Percentiles rank a stretch among this genome's conserved stretches.
These are phyloP conservation scores for Mus caroli DNA, from an alignment of 2,797 vertebrate species.

Conservation along the genomic window DNA sequence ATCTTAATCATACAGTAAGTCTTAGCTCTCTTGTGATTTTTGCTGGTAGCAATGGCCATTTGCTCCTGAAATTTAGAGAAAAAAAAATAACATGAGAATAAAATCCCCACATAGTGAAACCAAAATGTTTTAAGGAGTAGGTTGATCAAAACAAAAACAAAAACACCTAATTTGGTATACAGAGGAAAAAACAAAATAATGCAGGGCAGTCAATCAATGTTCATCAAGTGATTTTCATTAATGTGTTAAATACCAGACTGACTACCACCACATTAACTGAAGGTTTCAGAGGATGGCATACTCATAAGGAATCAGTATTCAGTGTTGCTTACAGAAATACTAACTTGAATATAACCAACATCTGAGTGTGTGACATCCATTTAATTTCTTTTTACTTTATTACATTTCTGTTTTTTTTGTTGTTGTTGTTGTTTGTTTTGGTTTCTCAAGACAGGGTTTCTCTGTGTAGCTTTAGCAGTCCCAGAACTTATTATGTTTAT, in stretches of 20 bases:
- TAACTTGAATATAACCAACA: conserved; percentile 29
- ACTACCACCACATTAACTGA: background rate
- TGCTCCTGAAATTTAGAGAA: conserved; percentile 63
- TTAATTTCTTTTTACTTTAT: conserved; percentile 47
- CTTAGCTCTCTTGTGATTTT: conserved; percentile 64
- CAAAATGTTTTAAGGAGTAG: background rate
- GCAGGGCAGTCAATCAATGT: conserved; percentile 19
- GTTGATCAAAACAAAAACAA: background rate
- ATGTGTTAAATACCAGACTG: conserved; percentile 36
- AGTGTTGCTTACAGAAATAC: conserved; percentile 49
- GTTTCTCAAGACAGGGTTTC: background rate
- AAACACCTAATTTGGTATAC: conserved; percentile 44
- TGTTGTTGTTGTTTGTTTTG: background rate
- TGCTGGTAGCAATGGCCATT: conserved; percentile 57
- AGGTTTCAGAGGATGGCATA: conserved; percentile 48
- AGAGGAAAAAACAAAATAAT: conserved; percentile 51
- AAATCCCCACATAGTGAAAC: background rate
- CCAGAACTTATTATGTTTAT: background rate
- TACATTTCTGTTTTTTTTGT: conserved; percentile 13
- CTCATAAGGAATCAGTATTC: conserved; percentile 7
- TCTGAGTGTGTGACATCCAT: background rate
- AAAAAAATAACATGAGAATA: conserved; percentile 65
- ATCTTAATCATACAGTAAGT: conserved; percentile 38
- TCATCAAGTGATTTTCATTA: background rate
- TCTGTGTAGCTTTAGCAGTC: background rate